phyloP scores from a whole-genome alignment of 2,888 invertebrate species.

The Ophion slaviceki region DNA sequence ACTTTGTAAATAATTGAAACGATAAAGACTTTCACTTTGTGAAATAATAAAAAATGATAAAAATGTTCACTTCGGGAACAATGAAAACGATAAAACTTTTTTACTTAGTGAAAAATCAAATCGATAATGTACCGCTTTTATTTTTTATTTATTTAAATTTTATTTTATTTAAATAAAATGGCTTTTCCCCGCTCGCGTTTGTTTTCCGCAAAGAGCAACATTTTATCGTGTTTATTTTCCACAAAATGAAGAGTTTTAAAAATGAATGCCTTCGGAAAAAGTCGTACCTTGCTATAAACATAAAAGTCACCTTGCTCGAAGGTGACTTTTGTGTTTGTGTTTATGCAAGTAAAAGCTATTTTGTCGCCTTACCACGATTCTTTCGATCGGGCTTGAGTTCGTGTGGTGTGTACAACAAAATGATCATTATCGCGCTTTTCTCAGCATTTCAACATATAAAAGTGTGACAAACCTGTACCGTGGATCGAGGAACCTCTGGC shows the following conservation, averaged over 20 bases:
- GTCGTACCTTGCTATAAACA: no score
- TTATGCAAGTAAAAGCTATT: neutral
- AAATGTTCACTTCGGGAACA: neutral
- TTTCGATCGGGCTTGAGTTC: neutral
- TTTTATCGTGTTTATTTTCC: no score
- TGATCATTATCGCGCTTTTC: neutral
- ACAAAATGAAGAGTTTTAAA: no score
- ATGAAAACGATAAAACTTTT: neutral
- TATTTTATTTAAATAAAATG: no score
- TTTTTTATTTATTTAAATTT: no score
- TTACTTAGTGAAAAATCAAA: neutral
- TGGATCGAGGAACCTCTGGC: constrained; percentile 74
- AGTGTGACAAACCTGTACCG: constrained; percentile 72
- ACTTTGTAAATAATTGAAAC: neutral
- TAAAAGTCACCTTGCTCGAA: no score
- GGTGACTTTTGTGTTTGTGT: no score
- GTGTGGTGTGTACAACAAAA: neutral
- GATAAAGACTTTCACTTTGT: neutral
- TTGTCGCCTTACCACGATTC: neutral
- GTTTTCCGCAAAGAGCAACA: no score
- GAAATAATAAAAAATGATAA: neutral
- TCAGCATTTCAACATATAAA: neutral
- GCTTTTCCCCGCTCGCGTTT: no score
- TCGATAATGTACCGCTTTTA: neutral
- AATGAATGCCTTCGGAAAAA: no score